phyloP scores from a whole-genome alignment of 2,113 vertebrate species.

The Caranx ignobilis region DNA sequence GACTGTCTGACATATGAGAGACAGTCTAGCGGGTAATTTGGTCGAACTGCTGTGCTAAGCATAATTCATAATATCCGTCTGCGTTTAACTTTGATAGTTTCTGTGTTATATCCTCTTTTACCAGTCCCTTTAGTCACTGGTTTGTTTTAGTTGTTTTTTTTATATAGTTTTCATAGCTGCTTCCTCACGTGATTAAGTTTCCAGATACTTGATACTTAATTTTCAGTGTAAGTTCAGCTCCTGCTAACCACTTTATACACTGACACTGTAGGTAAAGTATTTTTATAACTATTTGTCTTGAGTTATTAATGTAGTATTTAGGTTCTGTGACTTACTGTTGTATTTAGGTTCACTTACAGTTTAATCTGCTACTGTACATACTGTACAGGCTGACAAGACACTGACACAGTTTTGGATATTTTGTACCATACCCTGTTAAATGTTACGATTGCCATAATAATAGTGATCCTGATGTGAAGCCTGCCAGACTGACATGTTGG shows the following conservation, averaged over 20 bases:
- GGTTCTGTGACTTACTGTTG: not conserved
- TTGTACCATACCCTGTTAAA: conserved; percentile 38
- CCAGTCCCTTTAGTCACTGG: not conserved
- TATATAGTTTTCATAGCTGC: not conserved
- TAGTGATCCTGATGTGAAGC: conserved; percentile 68
- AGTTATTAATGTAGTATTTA: not conserved
- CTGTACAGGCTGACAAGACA: conserved; percentile 18
- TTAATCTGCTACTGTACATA: not conserved
- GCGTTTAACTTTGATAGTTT: conserved; percentile 36
- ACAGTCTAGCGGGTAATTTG: conserved; percentile 57
- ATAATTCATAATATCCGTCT: conserved; percentile 38
- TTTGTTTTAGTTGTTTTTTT: conserved; percentile 9
- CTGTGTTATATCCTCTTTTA: conserved; percentile 24
- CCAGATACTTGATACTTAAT: not conserved
- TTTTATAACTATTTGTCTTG: not conserved
- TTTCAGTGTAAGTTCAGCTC: not conserved
- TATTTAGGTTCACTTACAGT: not conserved
- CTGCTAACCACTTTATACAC: no score
- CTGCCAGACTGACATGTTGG: conserved; percentile 56
- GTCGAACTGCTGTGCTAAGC: conserved; percentile 50
- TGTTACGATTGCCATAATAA: conserved; percentile 70
- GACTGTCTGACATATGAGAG: conserved; percentile 54
- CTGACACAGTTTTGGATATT: conserved; percentile 37
- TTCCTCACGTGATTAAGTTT: not conserved
- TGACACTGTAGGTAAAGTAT: no score